Evolutionary conservation across 2,888 invertebrate species (phyloP).

Genomic region (Tachina grossa): DNA sequence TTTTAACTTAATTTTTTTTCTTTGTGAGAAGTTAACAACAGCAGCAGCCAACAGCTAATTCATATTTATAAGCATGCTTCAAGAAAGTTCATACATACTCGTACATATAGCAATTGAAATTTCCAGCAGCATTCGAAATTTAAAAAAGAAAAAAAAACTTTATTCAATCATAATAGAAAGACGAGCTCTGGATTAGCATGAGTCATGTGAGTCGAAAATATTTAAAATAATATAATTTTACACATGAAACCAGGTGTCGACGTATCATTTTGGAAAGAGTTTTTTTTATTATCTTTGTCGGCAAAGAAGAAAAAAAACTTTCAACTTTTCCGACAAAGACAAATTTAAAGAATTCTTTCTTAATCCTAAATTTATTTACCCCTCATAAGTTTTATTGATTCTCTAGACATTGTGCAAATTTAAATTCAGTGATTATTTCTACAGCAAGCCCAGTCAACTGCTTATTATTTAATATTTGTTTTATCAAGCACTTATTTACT

Average conservation of each 20-base stretch:
- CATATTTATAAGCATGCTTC: conserved; percentile 12
- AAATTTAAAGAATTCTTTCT: not conserved
- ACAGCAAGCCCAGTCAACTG: not conserved
- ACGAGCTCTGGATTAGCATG: not conserved
- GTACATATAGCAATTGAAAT: conserved; percentile 42
- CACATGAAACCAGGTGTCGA: not conserved
- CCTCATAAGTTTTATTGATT: conserved; percentile 26
- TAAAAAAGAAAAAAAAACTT: not conserved
- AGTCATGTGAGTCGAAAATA: conserved; percentile 6
- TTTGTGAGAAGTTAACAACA: conserved; percentile 9
- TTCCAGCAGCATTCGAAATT: conserved; percentile 11
- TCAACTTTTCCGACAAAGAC: conserved; percentile 9
- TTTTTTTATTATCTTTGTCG: not conserved
- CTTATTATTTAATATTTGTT: conserved; percentile 2
- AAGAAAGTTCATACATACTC: conserved; percentile 16
- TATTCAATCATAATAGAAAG: not conserved
- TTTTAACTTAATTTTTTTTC: conserved; percentile 15
- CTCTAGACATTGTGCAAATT: conserved; percentile 30
- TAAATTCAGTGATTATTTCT: conserved; percentile 9
- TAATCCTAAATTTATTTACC: conserved; percentile 28
- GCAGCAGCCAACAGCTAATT: conserved; percentile 39
- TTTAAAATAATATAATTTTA: not conserved
- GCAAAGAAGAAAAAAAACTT: not conserved
- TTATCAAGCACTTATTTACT: not conserved
- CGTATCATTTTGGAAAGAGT: not conserved